Conservation (phyloP, 2,888 invertebrate genomes). For the Syrista parreyssii region DNA sequence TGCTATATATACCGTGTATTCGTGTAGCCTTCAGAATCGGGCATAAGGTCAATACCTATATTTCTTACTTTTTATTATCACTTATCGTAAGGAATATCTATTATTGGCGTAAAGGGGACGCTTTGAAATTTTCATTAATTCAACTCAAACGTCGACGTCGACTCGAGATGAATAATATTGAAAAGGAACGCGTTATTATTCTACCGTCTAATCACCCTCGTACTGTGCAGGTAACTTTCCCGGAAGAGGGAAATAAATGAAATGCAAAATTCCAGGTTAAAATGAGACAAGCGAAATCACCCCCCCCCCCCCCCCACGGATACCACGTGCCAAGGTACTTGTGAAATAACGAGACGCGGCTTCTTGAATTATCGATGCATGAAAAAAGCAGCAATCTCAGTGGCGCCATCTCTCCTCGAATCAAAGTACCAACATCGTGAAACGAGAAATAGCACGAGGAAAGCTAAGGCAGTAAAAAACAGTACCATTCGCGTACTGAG, state of each 20-base stretch:
- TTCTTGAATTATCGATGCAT: too few relatives aligned
- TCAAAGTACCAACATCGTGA: not conserved
- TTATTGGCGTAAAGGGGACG: not conserved
- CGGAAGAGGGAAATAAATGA: not conserved
- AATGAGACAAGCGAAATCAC: not conserved
- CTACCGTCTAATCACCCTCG: not conserved
- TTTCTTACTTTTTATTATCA: not conserved
- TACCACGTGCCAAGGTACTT: too few relatives aligned
- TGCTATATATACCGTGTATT: not conserved
- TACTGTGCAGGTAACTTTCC: not conserved
- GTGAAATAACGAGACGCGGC: too few relatives aligned
- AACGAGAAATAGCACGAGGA: not conserved
- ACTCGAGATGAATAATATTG: not conserved
- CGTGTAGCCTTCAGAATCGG: not conserved
- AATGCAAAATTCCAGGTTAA: not conserved
- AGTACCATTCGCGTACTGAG: not conserved
- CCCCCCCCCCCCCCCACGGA: too few relatives aligned
- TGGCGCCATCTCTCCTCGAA: not conserved
- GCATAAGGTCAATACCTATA: not conserved
- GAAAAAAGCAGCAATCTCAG: not conserved
- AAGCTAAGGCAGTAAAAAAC: not conserved
- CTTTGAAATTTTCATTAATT: not conserved
- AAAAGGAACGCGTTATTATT: not conserved
- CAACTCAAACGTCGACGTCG: not conserved
- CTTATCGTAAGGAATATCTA: not conserved